Percentiles rank a stretch among this genome's conserved stretches.
phyloP scores from a whole-genome alignment of 2,113 vertebrate genomes.

The Taxidea taxus region DNA sequence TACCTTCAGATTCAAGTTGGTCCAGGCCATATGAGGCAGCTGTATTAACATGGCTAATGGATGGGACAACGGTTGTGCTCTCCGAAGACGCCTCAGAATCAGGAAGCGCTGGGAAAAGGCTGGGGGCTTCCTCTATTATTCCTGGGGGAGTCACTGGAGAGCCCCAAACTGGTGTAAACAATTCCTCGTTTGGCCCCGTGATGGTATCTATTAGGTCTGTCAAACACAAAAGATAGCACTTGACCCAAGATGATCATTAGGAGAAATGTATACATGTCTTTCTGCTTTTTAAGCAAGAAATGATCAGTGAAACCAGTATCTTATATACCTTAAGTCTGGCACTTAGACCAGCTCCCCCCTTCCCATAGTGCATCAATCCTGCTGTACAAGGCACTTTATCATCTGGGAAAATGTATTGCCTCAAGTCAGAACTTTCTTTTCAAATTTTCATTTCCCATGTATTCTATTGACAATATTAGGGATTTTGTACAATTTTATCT shows the following conservation, averaged over 20 bases:
- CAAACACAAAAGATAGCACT: slow-evolving; percentile 40
- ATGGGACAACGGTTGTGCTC: slow-evolving; percentile 68
- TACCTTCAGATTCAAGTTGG: slow-evolving; percentile 92
- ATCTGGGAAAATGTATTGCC: not conserved
- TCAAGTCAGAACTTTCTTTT: not conserved
- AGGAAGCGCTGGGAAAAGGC: slow-evolving; percentile 47
- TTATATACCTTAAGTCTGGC: not conserved
- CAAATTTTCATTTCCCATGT: not conserved
- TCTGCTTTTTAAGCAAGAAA: slow-evolving; percentile 19
- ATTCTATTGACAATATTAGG: not conserved
- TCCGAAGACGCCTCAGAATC: slow-evolving; percentile 59
- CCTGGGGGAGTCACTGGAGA: slow-evolving; percentile 59
- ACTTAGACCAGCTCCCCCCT: not conserved
- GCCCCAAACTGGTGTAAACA: not conserved
- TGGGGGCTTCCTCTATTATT: slow-evolving; percentile 53
- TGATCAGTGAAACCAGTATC: not conserved
- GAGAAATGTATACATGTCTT: not conserved
- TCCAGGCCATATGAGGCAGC: slow-evolving; percentile 83
- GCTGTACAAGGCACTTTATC: not conserved
- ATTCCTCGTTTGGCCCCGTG: slow-evolving; percentile 59
- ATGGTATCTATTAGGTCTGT: slow-evolving; percentile 53
- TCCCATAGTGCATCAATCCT: not conserved
- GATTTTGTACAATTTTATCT: not conserved
- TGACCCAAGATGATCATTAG: not conserved
- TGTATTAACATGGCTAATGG: slow-evolving; percentile 67